phyloP scores from a whole-genome alignment of 2,888 invertebrate species.

The Byasa hedistus region DNA sequence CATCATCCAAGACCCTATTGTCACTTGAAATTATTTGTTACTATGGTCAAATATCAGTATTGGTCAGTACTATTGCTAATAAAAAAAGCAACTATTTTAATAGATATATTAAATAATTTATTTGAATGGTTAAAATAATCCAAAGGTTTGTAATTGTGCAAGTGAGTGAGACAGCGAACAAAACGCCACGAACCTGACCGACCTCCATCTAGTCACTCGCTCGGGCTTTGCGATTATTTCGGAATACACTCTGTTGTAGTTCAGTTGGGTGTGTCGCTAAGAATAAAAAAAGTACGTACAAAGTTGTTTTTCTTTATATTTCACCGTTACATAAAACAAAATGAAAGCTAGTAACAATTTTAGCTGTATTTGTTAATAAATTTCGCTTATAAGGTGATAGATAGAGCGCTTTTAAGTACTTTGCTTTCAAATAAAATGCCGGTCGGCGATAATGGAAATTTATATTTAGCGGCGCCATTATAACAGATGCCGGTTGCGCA shows the following conservation, averaged over 20 bases:
- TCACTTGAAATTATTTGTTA: too few relatives aligned
- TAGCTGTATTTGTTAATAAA: constrained; percentile 4
- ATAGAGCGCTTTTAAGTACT: constrained; percentile 33
- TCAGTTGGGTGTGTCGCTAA: constrained; percentile 66
- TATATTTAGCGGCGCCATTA: constrained; percentile 61
- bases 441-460: constrained; percentile 51
- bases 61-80: too few relatives aligned
- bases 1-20: too few relatives aligned
- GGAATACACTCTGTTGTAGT: constrained; percentile 57
- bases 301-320: constrained; percentile 6
- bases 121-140: constrained; percentile 15
- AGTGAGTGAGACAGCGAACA: constrained; percentile 67
- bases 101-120: too few relatives aligned
- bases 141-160: constrained; percentile 48
- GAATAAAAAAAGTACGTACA: constrained; percentile 54
- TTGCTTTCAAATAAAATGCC: constrained; percentile 54
- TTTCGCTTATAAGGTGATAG: background rate
- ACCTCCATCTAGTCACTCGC: constrained; percentile 42
- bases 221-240: constrained; percentile 62
- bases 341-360: constrained; percentile 13
- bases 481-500: constrained; percentile 29
- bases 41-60: too few relatives aligned
- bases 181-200: constrained; percentile 59
- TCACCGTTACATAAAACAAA: background rate
- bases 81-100: too few relatives aligned